phyloP scores from a whole-genome alignment of 30 jellyfish, hydroid and myxozoan species.

The Chrysaora quinquecirrha region DNA sequence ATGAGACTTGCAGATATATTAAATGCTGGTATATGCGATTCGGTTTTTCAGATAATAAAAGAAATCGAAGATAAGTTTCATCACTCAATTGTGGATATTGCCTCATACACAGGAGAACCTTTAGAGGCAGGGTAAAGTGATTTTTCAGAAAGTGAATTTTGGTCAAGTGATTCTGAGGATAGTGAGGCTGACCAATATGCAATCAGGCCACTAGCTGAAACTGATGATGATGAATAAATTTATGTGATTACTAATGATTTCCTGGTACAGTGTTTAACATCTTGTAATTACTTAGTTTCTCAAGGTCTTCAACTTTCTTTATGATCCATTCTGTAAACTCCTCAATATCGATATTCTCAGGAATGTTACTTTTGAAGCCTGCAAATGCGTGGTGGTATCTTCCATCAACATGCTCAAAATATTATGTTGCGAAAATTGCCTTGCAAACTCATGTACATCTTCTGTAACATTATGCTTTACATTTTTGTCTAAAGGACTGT shows the following conservation, averaged over 20 bases:
- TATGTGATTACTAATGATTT: not conserved
- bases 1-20: no score
- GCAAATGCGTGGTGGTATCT: conserved; percentile 32
- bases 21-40: no score
- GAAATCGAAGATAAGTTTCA: no score
- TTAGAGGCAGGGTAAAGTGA: no score
- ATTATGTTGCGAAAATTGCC: not conserved
- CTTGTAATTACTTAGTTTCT: not conserved
- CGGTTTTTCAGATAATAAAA: no score
- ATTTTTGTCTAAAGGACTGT: conserved; percentile 8
- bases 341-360: not conserved
- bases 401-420: not conserved
- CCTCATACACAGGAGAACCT: no score
- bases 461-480: conserved; percentile 2
- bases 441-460: conserved; percentile 19
- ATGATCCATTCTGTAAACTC: conserved; percentile 24
- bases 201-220: not conserved
- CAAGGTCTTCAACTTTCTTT: not conserved
- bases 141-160: no score
- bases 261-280: not conserved
- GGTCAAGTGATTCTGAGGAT: no score
- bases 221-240: not conserved
- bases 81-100: no score
- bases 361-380: not conserved
- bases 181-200: no score